Percentiles rank a stretch among this genome's conserved stretches.
These are phyloP conservation scores for Paedocypris sp. DNA, from an alignment of 2,113 vertebrate genomes.

Conservation along the genomic window DNA sequence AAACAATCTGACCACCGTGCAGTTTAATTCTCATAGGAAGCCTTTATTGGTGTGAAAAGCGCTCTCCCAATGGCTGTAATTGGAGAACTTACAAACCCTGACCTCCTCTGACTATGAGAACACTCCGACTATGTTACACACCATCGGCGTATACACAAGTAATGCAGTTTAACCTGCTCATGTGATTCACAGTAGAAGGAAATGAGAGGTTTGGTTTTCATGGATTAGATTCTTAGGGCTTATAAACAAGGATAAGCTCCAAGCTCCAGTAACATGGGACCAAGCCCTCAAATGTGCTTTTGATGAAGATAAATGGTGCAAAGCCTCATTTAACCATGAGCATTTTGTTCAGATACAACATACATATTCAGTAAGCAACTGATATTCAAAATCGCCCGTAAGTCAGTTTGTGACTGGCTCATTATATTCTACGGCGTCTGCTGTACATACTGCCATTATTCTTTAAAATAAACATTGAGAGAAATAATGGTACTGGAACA, in stretches of 20 bases:
- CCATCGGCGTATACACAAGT: not conserved
- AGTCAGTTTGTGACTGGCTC: constrained; percentile 18
- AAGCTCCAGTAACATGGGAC: constrained; percentile 28
- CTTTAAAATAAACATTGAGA: not conserved
- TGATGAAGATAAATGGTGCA: constrained; percentile 37
- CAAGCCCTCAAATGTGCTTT: constrained; percentile 39
- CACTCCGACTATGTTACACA: not conserved
- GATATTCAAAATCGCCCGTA: constrained; percentile 32
- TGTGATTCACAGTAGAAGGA: constrained; percentile 48
- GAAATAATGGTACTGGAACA: not conserved
- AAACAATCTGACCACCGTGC: not conserved
- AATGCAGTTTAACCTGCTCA: constrained; percentile 50
- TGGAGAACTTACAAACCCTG: not conserved
- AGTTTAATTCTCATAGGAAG: not conserved
- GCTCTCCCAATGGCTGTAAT: not conserved
- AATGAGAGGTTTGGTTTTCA: constrained; percentile 36
- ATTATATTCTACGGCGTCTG: constrained; percentile 12
- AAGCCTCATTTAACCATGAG: constrained; percentile 33
- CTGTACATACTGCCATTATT: constrained; percentile 4
- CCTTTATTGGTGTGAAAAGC: not conserved
- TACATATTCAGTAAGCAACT: constrained; percentile 25
- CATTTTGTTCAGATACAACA: constrained; percentile 24
- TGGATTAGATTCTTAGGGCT: constrained; percentile 34
- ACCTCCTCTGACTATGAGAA: not conserved
- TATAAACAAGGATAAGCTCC: constrained; percentile 36